Percentiles rank a stretch among this genome's conserved stretches.
These are phyloP conservation scores for Felis chaus DNA, from an alignment of 2,113 vertebrate species.

Conservation along the genomic window DNA sequence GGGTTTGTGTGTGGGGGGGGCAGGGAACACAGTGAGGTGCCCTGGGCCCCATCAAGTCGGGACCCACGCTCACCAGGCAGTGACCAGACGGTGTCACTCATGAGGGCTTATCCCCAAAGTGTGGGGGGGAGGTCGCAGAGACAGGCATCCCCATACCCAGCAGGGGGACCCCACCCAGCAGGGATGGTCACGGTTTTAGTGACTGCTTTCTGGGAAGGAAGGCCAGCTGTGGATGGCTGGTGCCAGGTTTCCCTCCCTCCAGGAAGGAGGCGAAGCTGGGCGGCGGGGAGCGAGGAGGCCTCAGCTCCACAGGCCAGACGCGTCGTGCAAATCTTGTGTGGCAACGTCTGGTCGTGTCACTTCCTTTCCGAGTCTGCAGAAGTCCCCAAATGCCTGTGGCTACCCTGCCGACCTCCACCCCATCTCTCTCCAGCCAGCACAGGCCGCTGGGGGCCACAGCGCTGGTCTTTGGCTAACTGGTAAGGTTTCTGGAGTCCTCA, in stretches of 20 bases:
- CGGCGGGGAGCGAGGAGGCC: background rate
- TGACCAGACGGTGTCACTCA: background rate
- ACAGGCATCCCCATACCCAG: background rate
- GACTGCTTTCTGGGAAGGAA: background rate
- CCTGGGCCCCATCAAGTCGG: background rate
- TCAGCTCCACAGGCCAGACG: background rate
- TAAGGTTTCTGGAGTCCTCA: background rate
- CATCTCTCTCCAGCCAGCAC: fast-evolving
- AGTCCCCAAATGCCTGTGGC: background rate
- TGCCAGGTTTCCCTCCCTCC: background rate
- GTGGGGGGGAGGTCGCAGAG: fast-evolving
- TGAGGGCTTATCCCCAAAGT: background rate
- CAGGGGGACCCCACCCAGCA: too few species aligned
- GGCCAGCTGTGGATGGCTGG: background rate
- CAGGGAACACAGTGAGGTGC: background rate
- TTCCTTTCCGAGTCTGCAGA: background rate
- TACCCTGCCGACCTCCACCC: background rate
- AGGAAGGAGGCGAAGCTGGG: background rate
- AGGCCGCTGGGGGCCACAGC: background rate
- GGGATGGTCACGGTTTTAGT: background rate
- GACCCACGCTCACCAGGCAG: background rate
- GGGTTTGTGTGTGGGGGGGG: background rate
- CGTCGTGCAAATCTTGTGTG: background rate
- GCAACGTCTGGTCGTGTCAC: background rate
- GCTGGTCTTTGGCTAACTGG: background rate